These are phyloP conservation scores for Luffia ferchaultella DNA, from an alignment of 2,888 invertebrate genomes.

Conservation along the genomic window DNA sequence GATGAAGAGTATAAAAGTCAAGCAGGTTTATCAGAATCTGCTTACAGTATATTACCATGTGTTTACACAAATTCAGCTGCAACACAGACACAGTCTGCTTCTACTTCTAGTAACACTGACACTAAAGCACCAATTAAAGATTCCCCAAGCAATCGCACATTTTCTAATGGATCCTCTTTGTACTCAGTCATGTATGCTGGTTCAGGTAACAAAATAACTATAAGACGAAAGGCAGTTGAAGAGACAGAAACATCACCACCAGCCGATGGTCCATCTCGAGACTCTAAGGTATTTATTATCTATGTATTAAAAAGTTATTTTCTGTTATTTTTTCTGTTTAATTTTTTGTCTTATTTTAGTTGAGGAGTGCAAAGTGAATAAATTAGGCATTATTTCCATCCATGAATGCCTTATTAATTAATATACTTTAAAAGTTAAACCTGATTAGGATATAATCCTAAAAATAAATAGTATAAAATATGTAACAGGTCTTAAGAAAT, in stretches of 20 bases:
- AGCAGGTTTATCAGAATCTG: slow-evolving; percentile 76
- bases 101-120: slow-evolving; percentile 37
- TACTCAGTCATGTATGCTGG: slow-evolving; percentile 85
- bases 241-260: slow-evolving; percentile 53
- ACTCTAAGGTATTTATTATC: slow-evolving; percentile 42
- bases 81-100: slow-evolving; percentile 46
- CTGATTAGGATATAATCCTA: too few species aligned
- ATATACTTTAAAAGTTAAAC: too few species aligned
- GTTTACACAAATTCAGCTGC: slow-evolving; percentile 72
- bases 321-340: slow-evolving; percentile 31
- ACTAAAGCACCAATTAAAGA: slow-evolving; percentile 35
- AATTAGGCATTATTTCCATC: too few species aligned
- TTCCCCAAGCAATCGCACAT: slow-evolving; percentile 44
- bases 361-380: slow-evolving; percentile 23
- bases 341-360: slow-evolving; percentile 23
- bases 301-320: slow-evolving; percentile 29
- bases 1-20: slow-evolving; percentile 78
- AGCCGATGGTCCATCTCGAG: slow-evolving; percentile 39
- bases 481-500: too few species aligned
- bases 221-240: slow-evolving; percentile 77
- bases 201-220: slow-evolving; percentile 83
- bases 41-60: slow-evolving; percentile 78
- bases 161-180: slow-evolving; percentile 49
- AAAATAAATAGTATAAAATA: too few species aligned
- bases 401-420: too few species aligned